Base-by-base conservation (phyloP, 2,888 invertebrate species). In the Euproctis similis region DNA sequence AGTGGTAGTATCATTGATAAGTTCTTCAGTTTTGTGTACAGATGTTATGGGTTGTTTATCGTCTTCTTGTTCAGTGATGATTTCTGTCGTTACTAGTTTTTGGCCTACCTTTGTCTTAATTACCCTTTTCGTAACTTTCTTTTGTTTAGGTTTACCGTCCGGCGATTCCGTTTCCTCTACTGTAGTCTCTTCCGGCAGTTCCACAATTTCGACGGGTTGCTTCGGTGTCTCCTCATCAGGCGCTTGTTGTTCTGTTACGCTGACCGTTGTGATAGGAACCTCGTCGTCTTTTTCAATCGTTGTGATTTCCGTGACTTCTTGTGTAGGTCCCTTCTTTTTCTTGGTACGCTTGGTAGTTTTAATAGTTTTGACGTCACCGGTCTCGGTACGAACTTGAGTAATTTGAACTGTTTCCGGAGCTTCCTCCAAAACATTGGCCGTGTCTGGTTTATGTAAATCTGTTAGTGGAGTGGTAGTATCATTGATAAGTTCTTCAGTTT, bases 31-130 rank as follows among this genome's bases (percentile, higher is more conserved):
- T 16, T 10, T 38, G 22, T 30, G 26, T 23, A 38, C 10, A 0
- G 32, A 12, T n/a, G 31, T 41, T 76, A 76, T 46, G 46, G 82
- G 58, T 61, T 71, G 46, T 42, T 68, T 75, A 17, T 76, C 73
- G 34, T 75, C 72, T 53, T 82, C 78, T 49, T 80, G 25, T 25
- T 25, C 25, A 3, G 25, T 25, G 11, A 18, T 18, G 12, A 25
- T 25, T 18, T 13, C 13, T 8, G 25, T 25, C 10, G 25, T 25
- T 25, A 11, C 25, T 10, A 18, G 8, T 11, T 25, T 25, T 4
- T 17, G 12, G 8, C 17, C 25, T 25, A 17, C 18, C 24, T 26
- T 34, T 22, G 33, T 39, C 16, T 30, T 30, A 9, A 41, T 41
- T 0, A 12, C 26, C 5, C 41, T 11, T 23, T 33, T 38, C 1